phyloP scores from a whole-genome alignment of 2,888 invertebrate species.

The Chouioia cunea region DNA sequence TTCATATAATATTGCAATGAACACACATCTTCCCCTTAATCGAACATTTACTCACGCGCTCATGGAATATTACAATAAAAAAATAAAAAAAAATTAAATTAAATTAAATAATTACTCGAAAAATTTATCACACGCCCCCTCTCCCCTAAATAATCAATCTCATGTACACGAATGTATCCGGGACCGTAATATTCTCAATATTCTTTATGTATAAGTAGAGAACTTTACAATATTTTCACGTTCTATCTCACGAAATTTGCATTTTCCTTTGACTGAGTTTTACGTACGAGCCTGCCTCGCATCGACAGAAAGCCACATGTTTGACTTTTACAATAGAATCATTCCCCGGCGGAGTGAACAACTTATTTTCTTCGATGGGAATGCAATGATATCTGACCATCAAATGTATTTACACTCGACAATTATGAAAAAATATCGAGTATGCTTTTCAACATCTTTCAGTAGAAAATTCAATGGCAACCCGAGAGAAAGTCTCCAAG shows the following conservation, averaged over 20 bases:
- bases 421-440: constrained; percentile 46
- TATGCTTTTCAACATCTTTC: constrained; percentile 15
- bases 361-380: constrained; percentile 29
- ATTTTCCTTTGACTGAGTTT: constrained; percentile 47
- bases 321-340: constrained; percentile 32
- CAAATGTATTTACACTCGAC: constrained; percentile 44
- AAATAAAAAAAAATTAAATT: constrained; percentile 33
- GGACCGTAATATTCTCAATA: constrained; percentile 48
- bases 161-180: constrained; percentile 27
- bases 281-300: constrained; percentile 47
- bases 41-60: constrained; percentile 34
- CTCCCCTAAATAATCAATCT: constrained; percentile 31
- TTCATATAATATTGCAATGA: constrained; percentile 40
- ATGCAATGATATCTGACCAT: constrained; percentile 31
- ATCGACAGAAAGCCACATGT: constrained; percentile 48
- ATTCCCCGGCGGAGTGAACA: constrained; percentile 26
- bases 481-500: constrained; percentile 34
- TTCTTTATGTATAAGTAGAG: constrained; percentile 59
- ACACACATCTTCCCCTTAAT: constrained; percentile 35
- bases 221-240: constrained; percentile 51
- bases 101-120: constrained; percentile 30
- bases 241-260: constrained; percentile 52
- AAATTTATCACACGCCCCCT: constrained; percentile 29
- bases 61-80: constrained; percentile 31
- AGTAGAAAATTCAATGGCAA: constrained; percentile 46